These are phyloP conservation scores for Sarotherodon lohbergeri DNA, from an alignment of 2,113 vertebrate genomes.

Conservation along the genomic window DNA sequence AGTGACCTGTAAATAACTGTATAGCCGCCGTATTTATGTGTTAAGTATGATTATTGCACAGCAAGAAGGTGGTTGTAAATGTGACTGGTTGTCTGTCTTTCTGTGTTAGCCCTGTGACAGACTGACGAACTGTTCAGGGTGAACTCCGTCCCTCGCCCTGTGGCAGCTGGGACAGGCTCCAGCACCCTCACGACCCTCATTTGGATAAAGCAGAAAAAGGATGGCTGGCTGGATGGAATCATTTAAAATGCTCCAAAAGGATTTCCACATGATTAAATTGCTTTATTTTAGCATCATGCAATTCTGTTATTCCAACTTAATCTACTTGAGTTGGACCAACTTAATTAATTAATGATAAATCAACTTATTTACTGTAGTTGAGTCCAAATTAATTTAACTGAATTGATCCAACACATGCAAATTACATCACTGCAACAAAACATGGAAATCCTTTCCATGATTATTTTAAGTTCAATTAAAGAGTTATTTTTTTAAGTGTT, in stretches of 20 bases:
- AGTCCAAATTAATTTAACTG: no score
- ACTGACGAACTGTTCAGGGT: not conserved
- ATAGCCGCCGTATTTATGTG: not conserved
- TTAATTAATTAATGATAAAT: no score
- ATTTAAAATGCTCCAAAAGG: not conserved
- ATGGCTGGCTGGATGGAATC: not conserved
- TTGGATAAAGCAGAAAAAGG: not conserved
- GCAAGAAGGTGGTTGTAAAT: not conserved
- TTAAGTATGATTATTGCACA: not conserved
- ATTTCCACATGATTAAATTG: no score
- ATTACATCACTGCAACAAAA: no score
- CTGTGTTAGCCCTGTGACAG: not conserved
- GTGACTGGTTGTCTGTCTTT: not conserved
- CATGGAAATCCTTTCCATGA: no score
- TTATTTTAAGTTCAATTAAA: no score
- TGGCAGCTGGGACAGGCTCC: not conserved
- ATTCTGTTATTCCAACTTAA: no score
- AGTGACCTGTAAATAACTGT: not conserved
- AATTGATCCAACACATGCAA: no score
- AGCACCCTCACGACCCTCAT: not conserved
- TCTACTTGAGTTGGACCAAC: no score
- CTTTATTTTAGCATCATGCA: no score
- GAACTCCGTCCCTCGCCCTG: not conserved
- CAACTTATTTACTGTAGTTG: no score
- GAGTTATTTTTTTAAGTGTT: not conserved